These are phyloP conservation scores for Parochlus steinenii DNA, from an alignment of 2,888 invertebrate species.

Conservation along the genomic window DNA sequence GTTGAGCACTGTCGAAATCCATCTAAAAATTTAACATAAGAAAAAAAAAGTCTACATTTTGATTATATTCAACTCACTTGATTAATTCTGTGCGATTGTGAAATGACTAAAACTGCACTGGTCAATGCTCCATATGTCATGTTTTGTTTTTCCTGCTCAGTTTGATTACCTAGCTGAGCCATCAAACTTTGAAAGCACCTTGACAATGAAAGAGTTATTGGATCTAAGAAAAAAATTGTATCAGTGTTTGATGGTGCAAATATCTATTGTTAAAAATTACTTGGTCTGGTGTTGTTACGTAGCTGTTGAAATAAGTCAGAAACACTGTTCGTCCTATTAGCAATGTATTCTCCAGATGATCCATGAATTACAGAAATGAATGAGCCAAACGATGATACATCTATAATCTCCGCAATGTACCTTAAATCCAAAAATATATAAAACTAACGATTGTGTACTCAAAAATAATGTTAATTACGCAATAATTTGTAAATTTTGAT, in stretches of 20 bases:
- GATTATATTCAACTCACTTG: slow-evolving; percentile 20
- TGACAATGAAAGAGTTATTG: slow-evolving; percentile 15
- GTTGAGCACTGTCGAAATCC: slow-evolving; percentile 16
- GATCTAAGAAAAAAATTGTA: slow-evolving; percentile 14
- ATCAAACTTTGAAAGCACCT: slow-evolving; percentile 33
- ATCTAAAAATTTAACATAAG: slow-evolving; percentile 7
- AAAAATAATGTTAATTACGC: slow-evolving; percentile 28
- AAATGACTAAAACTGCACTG: slow-evolving; percentile 36
- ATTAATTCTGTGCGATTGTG: slow-evolving; percentile 32
- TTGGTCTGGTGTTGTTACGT: slow-evolving; percentile 29
- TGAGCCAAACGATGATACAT: slow-evolving; percentile 41
- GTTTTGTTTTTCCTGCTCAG: slow-evolving; percentile 25
- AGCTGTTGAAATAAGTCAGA: slow-evolving; percentile 30
- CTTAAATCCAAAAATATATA: slow-evolving; percentile 24
- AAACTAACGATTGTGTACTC: not conserved
- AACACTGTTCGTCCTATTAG: slow-evolving; percentile 39
- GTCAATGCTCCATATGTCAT: slow-evolving; percentile 30
- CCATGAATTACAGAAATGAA: slow-evolving; percentile 45
- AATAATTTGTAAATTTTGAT: slow-evolving; percentile 37
- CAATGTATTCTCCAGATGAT: slow-evolving; percentile 40
- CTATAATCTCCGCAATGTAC: slow-evolving; percentile 37
- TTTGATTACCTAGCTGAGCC: slow-evolving; percentile 32
- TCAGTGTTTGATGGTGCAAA: no score
- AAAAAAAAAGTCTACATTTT: not conserved
- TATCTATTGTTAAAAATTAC: no score